phyloP scores from a whole-genome alignment of 2,888 invertebrate species.

The Noctua janthe region DNA sequence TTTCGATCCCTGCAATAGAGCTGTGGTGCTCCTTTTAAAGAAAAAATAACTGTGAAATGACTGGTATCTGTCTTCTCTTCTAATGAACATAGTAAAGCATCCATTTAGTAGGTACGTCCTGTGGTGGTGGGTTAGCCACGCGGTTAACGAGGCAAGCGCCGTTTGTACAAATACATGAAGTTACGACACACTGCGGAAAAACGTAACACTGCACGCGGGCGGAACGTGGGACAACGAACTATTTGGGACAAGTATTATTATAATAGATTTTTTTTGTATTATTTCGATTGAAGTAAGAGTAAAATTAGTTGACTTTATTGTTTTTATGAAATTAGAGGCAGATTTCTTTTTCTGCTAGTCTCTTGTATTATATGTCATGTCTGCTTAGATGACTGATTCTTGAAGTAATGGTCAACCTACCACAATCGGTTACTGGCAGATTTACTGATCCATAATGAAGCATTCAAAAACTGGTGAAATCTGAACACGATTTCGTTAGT shows the following conservation, averaged over 20 bases:
- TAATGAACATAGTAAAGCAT: constrained; percentile 7
- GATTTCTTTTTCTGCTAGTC: neutral
- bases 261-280: neutral
- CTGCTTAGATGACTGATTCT: neutral
- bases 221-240: constrained; percentile 19
- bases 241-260: constrained; percentile 38
- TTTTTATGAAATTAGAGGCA: neutral
- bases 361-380: neutral
- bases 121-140: constrained; percentile 44
- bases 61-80: neutral
- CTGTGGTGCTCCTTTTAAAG: neutral
- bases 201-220: constrained; percentile 64
- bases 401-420: neutral
- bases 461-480: neutral
- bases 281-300: neutral
- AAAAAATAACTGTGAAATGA: neutral
- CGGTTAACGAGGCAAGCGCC: constrained; percentile 58
- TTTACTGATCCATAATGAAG: neutral
- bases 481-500: neutral
- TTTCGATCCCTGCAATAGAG: neutral
- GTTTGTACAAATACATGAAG: constrained; percentile 40
- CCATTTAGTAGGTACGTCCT: constrained; percentile 38
- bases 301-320: neutral
- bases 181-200: constrained; percentile 61
- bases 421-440: neutral